Evolutionary conservation across 2,888 invertebrate genomes (phyloP).

Genomic region (Pogonocherus hispidulus): DNA sequence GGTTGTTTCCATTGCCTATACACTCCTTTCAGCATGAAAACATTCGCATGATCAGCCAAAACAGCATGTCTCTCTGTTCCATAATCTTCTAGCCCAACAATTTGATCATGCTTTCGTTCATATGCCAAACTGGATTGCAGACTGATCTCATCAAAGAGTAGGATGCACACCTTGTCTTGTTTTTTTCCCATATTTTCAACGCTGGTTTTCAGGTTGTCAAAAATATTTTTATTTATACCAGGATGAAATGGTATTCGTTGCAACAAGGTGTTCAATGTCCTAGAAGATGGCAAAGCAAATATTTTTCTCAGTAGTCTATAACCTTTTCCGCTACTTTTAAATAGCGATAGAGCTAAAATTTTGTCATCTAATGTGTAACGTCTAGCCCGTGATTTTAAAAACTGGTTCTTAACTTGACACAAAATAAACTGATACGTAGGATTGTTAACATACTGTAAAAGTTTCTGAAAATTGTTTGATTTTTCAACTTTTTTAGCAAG

Average conservation of each 20-base stretch:
- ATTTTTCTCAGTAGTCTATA: not conserved
- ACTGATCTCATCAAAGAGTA: not conserved
- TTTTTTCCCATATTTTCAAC: not conserved
- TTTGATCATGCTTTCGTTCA: not conserved
- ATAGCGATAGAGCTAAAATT: not conserved
- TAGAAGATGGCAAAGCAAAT: not conserved
- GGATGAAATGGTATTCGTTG: not conserved
- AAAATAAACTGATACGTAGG: not conserved
- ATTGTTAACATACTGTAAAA: no score
- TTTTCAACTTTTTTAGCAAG: no score
- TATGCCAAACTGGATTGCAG: not conserved
- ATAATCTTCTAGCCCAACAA: conserved; percentile 6
- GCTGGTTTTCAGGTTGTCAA: not conserved
- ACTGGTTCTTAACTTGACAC: not conserved
- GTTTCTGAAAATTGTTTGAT: no score
- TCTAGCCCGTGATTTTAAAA: not conserved
- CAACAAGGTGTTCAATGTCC: not conserved
- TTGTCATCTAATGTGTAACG: not conserved
- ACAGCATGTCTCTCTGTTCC: conserved; percentile 1
- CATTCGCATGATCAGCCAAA: conserved; percentile 18
- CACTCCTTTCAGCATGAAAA: conserved; percentile 15
- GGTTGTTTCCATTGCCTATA: no score
- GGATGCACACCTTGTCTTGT: not conserved
- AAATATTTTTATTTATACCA: not conserved
- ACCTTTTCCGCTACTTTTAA: not conserved